phyloP scores from a whole-genome alignment of 2,888 invertebrate species.

The Microdon myrmicae region DNA sequence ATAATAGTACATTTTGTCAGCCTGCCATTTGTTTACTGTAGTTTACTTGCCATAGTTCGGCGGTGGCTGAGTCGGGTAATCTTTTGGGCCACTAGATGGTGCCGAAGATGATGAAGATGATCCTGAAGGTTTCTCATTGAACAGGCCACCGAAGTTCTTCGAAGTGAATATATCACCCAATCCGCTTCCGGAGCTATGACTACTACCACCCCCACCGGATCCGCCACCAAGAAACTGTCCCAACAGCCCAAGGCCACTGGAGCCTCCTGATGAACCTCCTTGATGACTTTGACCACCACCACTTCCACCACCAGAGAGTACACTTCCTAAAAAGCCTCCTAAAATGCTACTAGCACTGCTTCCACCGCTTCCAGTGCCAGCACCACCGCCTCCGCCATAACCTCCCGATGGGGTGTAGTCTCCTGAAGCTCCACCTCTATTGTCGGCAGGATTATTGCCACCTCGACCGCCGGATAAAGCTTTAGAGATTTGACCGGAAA shows the following conservation, averaged over 20 bases:
- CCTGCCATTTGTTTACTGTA: background rate
- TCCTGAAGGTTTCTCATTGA: constrained; percentile 63
- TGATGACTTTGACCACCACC: constrained; percentile 43
- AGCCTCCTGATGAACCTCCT: constrained; percentile 47
- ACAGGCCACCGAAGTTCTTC: constrained; percentile 64
- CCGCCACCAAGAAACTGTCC: constrained; percentile 55
- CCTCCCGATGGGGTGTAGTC: constrained; percentile 60
- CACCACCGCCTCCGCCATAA: constrained; percentile 58
- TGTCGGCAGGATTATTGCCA: constrained; percentile 50
- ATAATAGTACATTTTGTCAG: too few relatives aligned
- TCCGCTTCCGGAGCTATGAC: constrained; percentile 54
- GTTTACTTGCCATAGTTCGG: constrained; percentile 34
- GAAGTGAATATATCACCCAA: constrained; percentile 62
- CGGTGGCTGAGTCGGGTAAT: constrained; percentile 65
- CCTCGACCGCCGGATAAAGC: constrained; percentile 62
- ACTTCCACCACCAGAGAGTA: constrained; percentile 55
- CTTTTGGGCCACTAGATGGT: constrained; percentile 55
- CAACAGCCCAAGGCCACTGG: constrained; percentile 53
- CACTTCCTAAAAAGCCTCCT: constrained; percentile 56
- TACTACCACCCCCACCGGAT: constrained; percentile 28
- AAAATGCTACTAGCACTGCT: constrained; percentile 56
- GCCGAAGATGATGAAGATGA: constrained; percentile 45
- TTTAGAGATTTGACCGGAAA: constrained; percentile 65
- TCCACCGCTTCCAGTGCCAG: constrained; percentile 37
- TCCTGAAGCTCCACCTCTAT: constrained; percentile 57